Conservation (phyloP, 2,888 invertebrate genomes). For the Rhagophthalmus giganteus region DNA sequence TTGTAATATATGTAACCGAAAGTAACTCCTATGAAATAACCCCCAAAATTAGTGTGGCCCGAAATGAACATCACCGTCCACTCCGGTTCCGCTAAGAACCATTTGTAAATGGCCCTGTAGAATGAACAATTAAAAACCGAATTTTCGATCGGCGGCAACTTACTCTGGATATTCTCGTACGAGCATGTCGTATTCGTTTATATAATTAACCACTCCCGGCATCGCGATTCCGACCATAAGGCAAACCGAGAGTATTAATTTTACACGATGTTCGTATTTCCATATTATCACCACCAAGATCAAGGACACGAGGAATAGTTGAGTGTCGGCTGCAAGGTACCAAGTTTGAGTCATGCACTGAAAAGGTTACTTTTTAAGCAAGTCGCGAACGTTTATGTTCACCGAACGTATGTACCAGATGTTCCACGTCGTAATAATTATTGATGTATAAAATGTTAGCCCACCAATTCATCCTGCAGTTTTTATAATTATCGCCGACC, state of each 20-base stretch:
- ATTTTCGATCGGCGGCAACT: too few relatives aligned
- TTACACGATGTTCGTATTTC: conserved; percentile 35
- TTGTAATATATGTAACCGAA: conserved; percentile 38
- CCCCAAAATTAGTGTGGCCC: conserved; percentile 34
- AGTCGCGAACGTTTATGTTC: too few relatives aligned
- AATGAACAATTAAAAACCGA: not conserved
- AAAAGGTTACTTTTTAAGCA: conserved; percentile 21
- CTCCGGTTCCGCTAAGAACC: conserved; percentile 32
- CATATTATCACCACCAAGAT: conserved; percentile 40
- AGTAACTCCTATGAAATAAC: conserved; percentile 39
- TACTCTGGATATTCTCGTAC: conserved; percentile 40
- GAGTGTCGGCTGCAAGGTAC: conserved; percentile 49
- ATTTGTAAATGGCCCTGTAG: conserved; percentile 12
- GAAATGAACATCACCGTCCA: conserved; percentile 35
- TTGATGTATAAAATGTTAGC: not conserved
- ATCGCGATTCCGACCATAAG: conserved; percentile 38
- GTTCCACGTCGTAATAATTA: not conserved
- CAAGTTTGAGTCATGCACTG: conserved; percentile 48
- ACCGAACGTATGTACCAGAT: not conserved
- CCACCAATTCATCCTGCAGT: not conserved
- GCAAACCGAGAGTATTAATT: conserved; percentile 20
- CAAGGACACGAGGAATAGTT: conserved; percentile 44
- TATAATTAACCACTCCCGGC: conserved; percentile 41
- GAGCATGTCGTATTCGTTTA: conserved; percentile 42
- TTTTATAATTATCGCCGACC: not conserved